Percentiles rank a stretch among this genome's conserved stretches.
Evolutionary conservation across 2,888 invertebrate species (phyloP).

Genomic region (Phyto melanocephala): DNA sequence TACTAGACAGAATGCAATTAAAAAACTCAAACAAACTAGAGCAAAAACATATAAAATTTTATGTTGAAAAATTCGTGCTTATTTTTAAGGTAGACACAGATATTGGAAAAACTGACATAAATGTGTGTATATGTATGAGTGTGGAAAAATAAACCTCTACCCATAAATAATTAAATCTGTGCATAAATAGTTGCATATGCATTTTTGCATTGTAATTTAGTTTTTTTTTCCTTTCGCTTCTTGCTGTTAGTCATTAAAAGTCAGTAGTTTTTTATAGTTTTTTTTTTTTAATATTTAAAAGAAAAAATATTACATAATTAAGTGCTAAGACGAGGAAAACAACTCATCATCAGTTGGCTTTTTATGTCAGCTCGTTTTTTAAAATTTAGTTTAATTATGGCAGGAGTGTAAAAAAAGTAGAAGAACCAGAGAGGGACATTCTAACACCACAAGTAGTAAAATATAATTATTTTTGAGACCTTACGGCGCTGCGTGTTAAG

Average conservation of each 20-base stretch:
- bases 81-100: no score
- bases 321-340: background rate
- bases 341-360: background rate
- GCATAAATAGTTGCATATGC: background rate
- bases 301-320: conserved; percentile 4
- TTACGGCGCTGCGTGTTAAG: no score
- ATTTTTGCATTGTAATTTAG: background rate
- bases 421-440: no score
- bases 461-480: no score
- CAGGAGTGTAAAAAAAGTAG: background rate
- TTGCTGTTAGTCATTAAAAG: background rate
- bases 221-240: conserved; percentile 20
- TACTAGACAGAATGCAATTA: background rate
- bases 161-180: conserved; percentile 23
- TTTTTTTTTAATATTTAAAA: conserved; percentile 16
- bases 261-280: conserved; percentile 20
- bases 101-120: no score
- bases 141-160: no score
- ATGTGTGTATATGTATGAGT: no score
- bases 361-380: background rate
- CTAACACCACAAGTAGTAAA: no score
- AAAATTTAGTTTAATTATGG: conserved; percentile 18
- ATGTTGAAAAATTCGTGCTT: conserved; percentile 35
- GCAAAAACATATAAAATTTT: conserved; percentile 50
- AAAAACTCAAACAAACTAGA: conserved; percentile 22